Evolutionary conservation across 1,140 invertebrate species (phyloP), one percentile per base, ranked within the genome.

Genomic region (Papilio polyxenes): DNA sequence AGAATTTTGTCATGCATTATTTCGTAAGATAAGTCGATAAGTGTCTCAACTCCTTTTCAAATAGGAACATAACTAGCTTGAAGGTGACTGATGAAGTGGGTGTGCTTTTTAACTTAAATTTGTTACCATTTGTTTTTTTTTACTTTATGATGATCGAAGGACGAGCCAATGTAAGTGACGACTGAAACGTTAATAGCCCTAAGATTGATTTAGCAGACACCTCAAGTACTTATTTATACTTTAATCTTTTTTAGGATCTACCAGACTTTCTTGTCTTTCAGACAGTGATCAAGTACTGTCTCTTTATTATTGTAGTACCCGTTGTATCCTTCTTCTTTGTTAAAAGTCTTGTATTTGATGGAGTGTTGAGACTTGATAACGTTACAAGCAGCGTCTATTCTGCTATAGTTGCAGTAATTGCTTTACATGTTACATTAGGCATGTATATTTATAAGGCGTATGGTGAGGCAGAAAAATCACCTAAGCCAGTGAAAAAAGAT

Each of bases 381-480:
- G 91, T 97, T 59, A 92, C 95, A 17, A 97, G 96, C 83, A 97
- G 97, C 92, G 96, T 98, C 69, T 97, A 96, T 88, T 96, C 97
- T 17, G 97, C 97, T 65, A 95, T 97, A 31, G 95, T 96, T 80
- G 96, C 97, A 5, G 95, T 98, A 10, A 84, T 97, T 3, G 95
- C 97, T 15, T 90, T 98, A 59, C 97, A 98, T 89, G 84, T 97
- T 65, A 96, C 97, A 10, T 86, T 97, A 56, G 97, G 96, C n/a
- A 90, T 97, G 40, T 97, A 97, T 88, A 97, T 98, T 89, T 97
- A 97, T 85, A 95, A 95, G 86, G 97, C 97, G 2, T 97, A 97
- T 88, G 96, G 95, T 84, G 96, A 94, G 85, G 74, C 91, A 9
- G 94, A 95, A 23, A 93, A 88, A 89, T 3, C 83, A 51, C 88